These are phyloP conservation scores for Dendroctonus valens DNA, from an alignment of 1,140 invertebrate genomes.

Conservation along the genomic window DNA sequence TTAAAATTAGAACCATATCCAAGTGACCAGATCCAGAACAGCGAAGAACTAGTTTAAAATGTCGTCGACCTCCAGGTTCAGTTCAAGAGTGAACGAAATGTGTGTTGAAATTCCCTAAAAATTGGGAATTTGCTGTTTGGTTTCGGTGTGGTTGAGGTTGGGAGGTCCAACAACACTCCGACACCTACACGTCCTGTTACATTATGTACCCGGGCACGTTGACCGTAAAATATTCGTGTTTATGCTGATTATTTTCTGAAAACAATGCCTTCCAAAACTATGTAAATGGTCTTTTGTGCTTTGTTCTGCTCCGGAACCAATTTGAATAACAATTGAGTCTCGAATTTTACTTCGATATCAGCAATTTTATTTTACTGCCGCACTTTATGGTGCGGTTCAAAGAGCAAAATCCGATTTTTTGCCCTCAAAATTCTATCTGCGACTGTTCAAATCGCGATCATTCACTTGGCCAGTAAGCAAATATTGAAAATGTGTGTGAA, in stretches of 20 bases:
- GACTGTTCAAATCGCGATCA: too few relatives aligned
- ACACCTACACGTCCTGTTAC: background rate
- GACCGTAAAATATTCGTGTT: slow-evolving; percentile 19
- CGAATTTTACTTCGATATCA: slow-evolving; percentile 7
- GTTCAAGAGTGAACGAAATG: background rate
- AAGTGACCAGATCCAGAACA: background rate
- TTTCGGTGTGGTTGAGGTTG: background rate
- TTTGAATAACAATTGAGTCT: slow-evolving; percentile 27
- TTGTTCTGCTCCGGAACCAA: slow-evolving; percentile 12
- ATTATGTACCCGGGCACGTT: slow-evolving; percentile 9
- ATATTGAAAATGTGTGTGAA: too few relatives aligned
- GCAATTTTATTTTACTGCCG: background rate
- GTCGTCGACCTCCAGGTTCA: slow-evolving; percentile 9
- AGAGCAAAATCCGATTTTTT: too few relatives aligned
- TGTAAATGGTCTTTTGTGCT: slow-evolving; percentile 30
- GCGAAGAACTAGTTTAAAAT: slow-evolving; percentile 10
- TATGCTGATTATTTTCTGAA: slow-evolving; percentile 8
- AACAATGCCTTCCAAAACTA: slow-evolving; percentile 30
- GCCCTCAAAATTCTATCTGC: too few relatives aligned
- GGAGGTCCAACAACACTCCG: slow-evolving; percentile 3
- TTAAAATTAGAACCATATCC: slow-evolving; percentile 7
- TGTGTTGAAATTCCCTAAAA: background rate
- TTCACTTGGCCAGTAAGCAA: too few relatives aligned
- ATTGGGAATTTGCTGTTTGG: background rate
- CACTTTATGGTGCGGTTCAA: background rate